phyloP scores from a whole-genome alignment of 2,113 vertebrate species.

The Dicentrarchus labrax region DNA sequence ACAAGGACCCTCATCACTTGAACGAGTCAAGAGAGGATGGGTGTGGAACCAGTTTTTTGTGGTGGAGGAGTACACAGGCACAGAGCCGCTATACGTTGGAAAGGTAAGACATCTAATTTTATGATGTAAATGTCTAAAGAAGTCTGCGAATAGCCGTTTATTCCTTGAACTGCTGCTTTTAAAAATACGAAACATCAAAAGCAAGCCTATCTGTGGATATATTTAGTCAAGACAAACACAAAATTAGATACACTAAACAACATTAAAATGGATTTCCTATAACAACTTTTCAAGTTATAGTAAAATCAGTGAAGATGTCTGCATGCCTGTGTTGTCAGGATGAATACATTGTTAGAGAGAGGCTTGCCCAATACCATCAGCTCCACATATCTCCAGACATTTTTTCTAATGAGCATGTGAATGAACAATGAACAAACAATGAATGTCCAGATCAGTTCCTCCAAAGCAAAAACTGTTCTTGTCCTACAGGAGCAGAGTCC shows the following conservation, averaged over 20 bases:
- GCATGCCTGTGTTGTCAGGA: background rate
- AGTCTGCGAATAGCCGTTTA: background rate
- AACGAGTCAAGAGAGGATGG: conserved; percentile 98
- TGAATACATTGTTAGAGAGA: conserved; percentile 4
- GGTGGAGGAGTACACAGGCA: conserved; percentile 98
- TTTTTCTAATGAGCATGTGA: conserved; percentile 29
- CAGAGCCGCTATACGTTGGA: conserved; percentile 96
- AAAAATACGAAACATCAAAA: background rate
- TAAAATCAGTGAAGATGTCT: background rate
- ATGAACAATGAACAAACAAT: no score
- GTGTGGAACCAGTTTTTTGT: conserved; percentile 99
- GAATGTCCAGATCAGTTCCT: conserved; percentile 16
- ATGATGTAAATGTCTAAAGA: background rate
- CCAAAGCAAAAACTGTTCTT: background rate
- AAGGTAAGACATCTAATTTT: conserved; percentile 88
- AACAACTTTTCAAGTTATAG: background rate
- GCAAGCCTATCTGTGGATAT: background rate
- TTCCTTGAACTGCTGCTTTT: background rate
- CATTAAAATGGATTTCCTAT: background rate
- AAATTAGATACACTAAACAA: background rate
- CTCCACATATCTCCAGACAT: background rate
- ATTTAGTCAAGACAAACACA: background rate
- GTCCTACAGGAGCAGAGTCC: background rate
- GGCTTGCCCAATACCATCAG: background rate
- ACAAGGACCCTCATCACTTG: conserved; percentile 78